Percentiles rank a stretch among this genome's conserved stretches.
Conservation (phyloP, 1,140 invertebrate species). For the Drosophila elegans region DNA sequence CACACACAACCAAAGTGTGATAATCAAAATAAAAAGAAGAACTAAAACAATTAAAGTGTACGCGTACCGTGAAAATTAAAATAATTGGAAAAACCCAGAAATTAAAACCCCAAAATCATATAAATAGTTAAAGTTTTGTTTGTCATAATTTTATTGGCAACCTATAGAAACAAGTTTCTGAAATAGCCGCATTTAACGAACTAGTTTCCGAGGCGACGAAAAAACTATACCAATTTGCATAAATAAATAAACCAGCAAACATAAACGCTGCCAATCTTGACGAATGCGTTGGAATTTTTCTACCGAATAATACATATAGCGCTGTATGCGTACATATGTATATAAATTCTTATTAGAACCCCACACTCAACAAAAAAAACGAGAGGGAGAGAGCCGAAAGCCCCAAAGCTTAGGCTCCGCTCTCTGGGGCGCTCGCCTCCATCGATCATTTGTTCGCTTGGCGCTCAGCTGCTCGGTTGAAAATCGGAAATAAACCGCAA, state of each 20-base stretch:
- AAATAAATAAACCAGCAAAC: constrained; percentile 78
- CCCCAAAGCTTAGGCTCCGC: constrained; percentile 16
- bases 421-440: constrained; percentile 17
- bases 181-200: constrained; percentile 56
- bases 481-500: constrained; percentile 47
- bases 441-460: constrained; percentile 72
- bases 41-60: constrained; percentile 30
- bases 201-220: constrained; percentile 62
- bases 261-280: constrained; percentile 56
- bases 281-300: constrained; percentile 68
- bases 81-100: constrained; percentile 16
- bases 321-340: constrained; percentile 9
- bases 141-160: constrained; percentile 21
- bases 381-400: constrained; percentile 26
- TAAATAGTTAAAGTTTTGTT: constrained; percentile 19
- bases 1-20: constrained; percentile 41
- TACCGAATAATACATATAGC: constrained; percentile 47
- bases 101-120: constrained; percentile 2
- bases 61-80: constrained; percentile 29
- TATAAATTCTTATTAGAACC: constrained; percentile 58
- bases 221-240: constrained; percentile 63
- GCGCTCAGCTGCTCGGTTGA: constrained; percentile 73
- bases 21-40: constrained; percentile 71
- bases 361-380: constrained; percentile 16
- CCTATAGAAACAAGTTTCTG: constrained; percentile 12